Evolutionary conservation across 2,797 vertebrate species (phyloP).

Genomic region (Oryzias dopingdopingensis): DNA sequence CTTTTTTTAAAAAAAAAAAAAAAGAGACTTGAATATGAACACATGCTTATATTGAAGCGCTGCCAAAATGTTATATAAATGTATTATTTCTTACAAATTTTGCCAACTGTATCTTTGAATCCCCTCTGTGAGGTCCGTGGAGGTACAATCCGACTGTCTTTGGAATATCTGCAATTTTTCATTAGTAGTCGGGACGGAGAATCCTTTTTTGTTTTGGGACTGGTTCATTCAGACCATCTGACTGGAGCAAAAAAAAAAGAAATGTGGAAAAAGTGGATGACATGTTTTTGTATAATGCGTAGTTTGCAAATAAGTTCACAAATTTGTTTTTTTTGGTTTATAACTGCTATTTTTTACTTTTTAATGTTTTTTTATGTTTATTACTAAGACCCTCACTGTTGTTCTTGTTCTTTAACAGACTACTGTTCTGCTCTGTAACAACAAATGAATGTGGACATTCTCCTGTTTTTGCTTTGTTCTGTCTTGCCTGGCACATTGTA

Average conservation of each 20-base stretch:
- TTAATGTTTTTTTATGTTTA: conserved; percentile 19
- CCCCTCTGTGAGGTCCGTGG: too few relatives aligned
- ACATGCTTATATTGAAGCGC: conserved; percentile 48
- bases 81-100: conserved; percentile 23
- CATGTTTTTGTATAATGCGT: conserved; percentile 49
- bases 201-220: conserved; percentile 4
- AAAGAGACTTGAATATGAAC: conserved; percentile 23
- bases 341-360: conserved; percentile 41
- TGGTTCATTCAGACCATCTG: conserved; percentile 10
- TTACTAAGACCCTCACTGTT: conserved; percentile 39
- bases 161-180: too few relatives aligned
- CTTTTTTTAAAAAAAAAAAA: conserved; percentile 11
- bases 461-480: conserved; percentile 51
- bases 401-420: conserved; percentile 39
- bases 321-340: conserved; percentile 48
- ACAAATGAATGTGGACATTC: conserved; percentile 52
- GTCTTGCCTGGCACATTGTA: conserved; percentile 57
- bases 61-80: conserved; percentile 31
- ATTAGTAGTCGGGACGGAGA: too few relatives aligned
- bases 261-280: conserved; percentile 2
- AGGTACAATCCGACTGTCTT: too few relatives aligned
- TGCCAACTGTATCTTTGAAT: conserved; percentile 7
- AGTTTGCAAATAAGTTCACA: conserved; percentile 64
- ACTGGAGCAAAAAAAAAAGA: neutral
- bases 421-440: conserved; percentile 47